Percentiles rank a stretch among this genome's conserved stretches.
Evolutionary conservation across 1,140 invertebrate genomes (phyloP).

Genomic region (Drosophila mojavensis): DNA sequence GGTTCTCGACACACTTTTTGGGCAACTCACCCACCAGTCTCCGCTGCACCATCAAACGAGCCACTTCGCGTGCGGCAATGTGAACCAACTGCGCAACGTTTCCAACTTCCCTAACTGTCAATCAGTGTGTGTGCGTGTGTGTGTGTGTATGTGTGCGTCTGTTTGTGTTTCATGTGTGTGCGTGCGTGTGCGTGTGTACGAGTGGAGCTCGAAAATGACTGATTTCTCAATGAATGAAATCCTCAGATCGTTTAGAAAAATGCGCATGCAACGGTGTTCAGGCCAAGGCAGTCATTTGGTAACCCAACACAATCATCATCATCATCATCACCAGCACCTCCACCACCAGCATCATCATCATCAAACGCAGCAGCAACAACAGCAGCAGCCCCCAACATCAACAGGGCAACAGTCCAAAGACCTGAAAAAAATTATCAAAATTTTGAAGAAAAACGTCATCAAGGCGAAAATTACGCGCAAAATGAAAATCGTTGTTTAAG

Average conservation of each 20-base stretch:
- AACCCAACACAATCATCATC: slow-evolving; percentile 28
- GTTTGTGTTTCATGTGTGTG: slow-evolving; percentile 4
- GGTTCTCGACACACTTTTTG: slow-evolving; percentile 62
- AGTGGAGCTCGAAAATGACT: slow-evolving; percentile 58
- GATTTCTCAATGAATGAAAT: slow-evolving; percentile 77
- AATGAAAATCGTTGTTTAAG: slow-evolving; percentile 70
- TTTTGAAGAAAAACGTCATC: slow-evolving; percentile 71
- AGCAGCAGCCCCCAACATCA: slow-evolving; percentile 34
- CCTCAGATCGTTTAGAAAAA: slow-evolving; percentile 79
- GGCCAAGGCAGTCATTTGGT: slow-evolving; percentile 44
- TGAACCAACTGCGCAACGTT: slow-evolving; percentile 30
- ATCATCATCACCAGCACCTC: slow-evolving; percentile 37
- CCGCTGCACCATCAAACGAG: slow-evolving; percentile 64
- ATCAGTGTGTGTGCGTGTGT: neutral
- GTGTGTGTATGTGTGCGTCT: slow-evolving; percentile 17
- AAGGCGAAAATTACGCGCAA: slow-evolving; percentile 69
- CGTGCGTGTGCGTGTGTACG: slow-evolving; percentile 28
- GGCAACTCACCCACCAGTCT: slow-evolving; percentile 81
- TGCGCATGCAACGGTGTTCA: slow-evolving; percentile 72
- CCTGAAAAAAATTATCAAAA: slow-evolving; percentile 75
- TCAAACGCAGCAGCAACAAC: slow-evolving; percentile 36
- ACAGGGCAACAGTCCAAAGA: slow-evolving; percentile 58
- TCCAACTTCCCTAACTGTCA: neutral
- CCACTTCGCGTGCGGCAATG: slow-evolving; percentile 69
- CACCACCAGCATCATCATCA: neutral